phyloP scores from a whole-genome alignment of 2,888 invertebrate genomes.

The Phyto melanocephala region DNA sequence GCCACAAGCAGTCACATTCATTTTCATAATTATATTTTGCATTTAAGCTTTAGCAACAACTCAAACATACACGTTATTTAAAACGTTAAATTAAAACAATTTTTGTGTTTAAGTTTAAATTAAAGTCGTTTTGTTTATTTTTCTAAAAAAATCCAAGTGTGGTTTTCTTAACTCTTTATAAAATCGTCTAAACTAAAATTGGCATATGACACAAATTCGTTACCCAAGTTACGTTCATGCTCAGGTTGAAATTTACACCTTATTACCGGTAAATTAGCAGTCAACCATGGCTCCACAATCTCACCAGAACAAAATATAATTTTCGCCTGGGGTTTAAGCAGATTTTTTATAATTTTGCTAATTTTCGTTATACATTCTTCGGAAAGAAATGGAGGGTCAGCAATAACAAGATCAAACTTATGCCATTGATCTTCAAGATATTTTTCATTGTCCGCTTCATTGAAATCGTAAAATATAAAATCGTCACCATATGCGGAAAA shows the following conservation, averaged over 20 bases:
- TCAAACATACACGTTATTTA: slow-evolving; percentile 5
- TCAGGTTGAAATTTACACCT: slow-evolving; percentile 87
- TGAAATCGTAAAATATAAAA: slow-evolving; percentile 94
- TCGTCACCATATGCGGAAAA: slow-evolving; percentile 89
- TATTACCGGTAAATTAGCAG: slow-evolving; percentile 82
- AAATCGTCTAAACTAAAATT: slow-evolving; percentile 87
- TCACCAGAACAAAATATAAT: slow-evolving; percentile 89
- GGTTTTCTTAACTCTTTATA: slow-evolving; percentile 53
- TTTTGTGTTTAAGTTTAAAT: not conserved
- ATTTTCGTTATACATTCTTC: slow-evolving; percentile 94
- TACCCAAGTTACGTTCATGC: slow-evolving; percentile 93
- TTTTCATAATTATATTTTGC: slow-evolving; percentile 47
- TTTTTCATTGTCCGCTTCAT: slow-evolving; percentile 85
- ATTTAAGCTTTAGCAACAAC: slow-evolving; percentile 52
- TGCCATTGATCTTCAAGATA: slow-evolving; percentile 79
- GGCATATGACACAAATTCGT: slow-evolving; percentile 94
- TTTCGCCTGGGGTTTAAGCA: slow-evolving; percentile 81
- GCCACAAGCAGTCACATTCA: not conserved
- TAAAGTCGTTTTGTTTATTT: not conserved
- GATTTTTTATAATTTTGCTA: slow-evolving; percentile 86
- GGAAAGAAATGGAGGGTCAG: slow-evolving; percentile 96
- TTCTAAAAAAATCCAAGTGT: not conserved
- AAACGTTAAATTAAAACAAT: slow-evolving; percentile 15
- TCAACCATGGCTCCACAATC: slow-evolving; percentile 86
- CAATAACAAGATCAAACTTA: slow-evolving; percentile 90